These are phyloP conservation scores for Drosophila nikananu DNA, from an alignment of 1,140 invertebrate genomes.

Conservation along the genomic window DNA sequence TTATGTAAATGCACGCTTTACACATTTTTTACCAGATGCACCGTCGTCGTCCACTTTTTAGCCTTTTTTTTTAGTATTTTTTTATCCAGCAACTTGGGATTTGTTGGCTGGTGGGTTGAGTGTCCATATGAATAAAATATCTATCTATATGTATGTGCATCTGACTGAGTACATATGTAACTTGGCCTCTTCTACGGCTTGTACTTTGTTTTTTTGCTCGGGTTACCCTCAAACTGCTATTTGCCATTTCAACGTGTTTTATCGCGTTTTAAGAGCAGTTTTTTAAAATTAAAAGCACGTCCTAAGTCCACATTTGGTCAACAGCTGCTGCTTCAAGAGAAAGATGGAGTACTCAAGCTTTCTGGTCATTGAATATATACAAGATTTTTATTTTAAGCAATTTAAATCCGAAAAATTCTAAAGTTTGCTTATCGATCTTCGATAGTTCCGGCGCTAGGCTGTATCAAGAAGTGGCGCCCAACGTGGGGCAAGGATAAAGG, in stretches of 20 bases:
- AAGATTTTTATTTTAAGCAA: background rate
- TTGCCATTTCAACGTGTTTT: slow-evolving; percentile 78
- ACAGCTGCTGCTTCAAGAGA: slow-evolving; percentile 56
- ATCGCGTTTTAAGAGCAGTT: slow-evolving; percentile 83
- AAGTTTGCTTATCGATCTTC: background rate
- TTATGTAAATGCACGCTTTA: slow-evolving; percentile 85
- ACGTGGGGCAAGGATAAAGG: background rate
- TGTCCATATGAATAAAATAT: slow-evolving; percentile 55
- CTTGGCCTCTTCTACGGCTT: slow-evolving; percentile 15
- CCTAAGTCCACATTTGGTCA: slow-evolving; percentile 84
- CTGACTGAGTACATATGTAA: slow-evolving; percentile 28
- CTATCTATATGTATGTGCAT: slow-evolving; percentile 24
- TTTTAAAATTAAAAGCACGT: slow-evolving; percentile 85
- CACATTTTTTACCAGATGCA: slow-evolving; percentile 49
- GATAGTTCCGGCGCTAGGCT: background rate
- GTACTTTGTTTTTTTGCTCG: slow-evolving; percentile 23
- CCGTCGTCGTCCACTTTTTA: slow-evolving; percentile 29
- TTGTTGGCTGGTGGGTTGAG: slow-evolving; percentile 42
- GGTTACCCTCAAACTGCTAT: slow-evolving; percentile 37
- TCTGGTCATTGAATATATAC: background rate
- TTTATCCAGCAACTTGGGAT: slow-evolving; percentile 61
- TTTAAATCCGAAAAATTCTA: background rate
- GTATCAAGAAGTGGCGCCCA: background rate
- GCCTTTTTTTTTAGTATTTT: slow-evolving; percentile 20
- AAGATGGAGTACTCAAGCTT: background rate